These are phyloP conservation scores for Momotus momota DNA, from an alignment of 2,797 vertebrate genomes.

Conservation along the genomic window DNA sequence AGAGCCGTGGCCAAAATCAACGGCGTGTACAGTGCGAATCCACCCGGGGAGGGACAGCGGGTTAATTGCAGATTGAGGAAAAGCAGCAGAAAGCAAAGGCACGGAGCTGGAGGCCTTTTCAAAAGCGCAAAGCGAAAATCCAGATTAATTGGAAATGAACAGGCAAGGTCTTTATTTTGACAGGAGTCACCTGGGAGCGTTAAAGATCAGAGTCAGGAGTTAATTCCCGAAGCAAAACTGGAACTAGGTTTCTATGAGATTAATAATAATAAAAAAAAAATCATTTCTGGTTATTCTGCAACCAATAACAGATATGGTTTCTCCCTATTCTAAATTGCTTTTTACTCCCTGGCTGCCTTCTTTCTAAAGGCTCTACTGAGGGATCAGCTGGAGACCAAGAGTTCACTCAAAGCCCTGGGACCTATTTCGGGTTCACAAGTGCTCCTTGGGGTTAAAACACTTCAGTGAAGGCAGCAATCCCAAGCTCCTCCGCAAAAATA, in stretches of 20 bases:
- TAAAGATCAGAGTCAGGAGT: conserved; percentile 12
- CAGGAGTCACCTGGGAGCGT: conserved; percentile 28
- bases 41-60: conserved; percentile 59
- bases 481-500: conserved; percentile 27
- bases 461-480: conserved; percentile 15
- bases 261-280: conserved; percentile 45
- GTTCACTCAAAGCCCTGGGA: background rate
- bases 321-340: conserved; percentile 52
- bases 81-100: conserved; percentile 51
- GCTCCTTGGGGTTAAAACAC: conserved; percentile 46
- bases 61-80: conserved; percentile 62
- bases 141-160: conserved; percentile 60
- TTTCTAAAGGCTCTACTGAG: conserved; percentile 33
- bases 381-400: conserved; percentile 43
- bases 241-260: conserved; percentile 35
- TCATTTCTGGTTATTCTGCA: conserved; percentile 26
- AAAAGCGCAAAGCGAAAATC: conserved; percentile 35
- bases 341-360: background rate
- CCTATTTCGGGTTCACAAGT: background rate
- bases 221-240: conserved; percentile 46
- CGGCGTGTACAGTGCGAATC: conserved; percentile 55
- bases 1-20: conserved; percentile 61
- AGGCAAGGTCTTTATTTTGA: conserved; percentile 60
- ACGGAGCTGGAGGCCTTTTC: conserved; percentile 22
- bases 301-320: background rate